Conservation (phyloP, 1,140 invertebrate genomes). For the Drosophila orena region DNA sequence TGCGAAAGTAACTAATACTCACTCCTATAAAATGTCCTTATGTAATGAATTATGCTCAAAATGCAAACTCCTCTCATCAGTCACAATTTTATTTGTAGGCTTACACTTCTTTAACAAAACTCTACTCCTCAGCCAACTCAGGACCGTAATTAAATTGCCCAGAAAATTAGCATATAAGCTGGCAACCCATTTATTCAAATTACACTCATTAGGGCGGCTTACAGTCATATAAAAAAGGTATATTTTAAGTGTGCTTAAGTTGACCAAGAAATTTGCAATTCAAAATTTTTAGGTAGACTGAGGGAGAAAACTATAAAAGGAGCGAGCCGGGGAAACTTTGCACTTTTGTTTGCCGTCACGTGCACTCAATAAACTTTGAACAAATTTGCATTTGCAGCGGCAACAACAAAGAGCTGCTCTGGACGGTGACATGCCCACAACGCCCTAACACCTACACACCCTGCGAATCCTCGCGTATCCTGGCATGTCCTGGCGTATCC, state of each 20-base stretch:
- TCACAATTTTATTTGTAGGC: slow-evolving; percentile 24
- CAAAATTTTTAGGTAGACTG: slow-evolving; percentile 35
- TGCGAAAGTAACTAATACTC: no score
- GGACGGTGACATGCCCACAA: slow-evolving; percentile 29
- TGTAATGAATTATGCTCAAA: background rate
- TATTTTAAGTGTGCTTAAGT: slow-evolving; percentile 39
- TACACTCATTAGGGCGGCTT: slow-evolving; percentile 34
- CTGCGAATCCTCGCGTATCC: background rate
- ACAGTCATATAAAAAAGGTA: slow-evolving; percentile 16
- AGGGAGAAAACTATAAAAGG: slow-evolving; percentile 43
- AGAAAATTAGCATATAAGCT: slow-evolving; percentile 43
- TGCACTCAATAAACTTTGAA: slow-evolving; percentile 84
- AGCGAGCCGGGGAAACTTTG: slow-evolving; percentile 53
- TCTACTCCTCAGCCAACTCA: slow-evolving; percentile 18
- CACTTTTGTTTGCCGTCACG: slow-evolving; percentile 83
- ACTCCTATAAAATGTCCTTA: no score
- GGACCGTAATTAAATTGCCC: slow-evolving; percentile 39
- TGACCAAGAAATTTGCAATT: slow-evolving; percentile 68
- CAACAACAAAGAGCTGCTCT: slow-evolving; percentile 31
- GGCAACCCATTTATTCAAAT: slow-evolving; percentile 38
- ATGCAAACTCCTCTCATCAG: no score
- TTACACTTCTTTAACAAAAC: slow-evolving; percentile 11
- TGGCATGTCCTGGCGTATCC: background rate
- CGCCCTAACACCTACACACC: slow-evolving; percentile 2
- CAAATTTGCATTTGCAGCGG: slow-evolving; percentile 78